Conservation (phyloP, 2,113 vertebrate genomes). For the Semnopithecus entellus region DNA sequence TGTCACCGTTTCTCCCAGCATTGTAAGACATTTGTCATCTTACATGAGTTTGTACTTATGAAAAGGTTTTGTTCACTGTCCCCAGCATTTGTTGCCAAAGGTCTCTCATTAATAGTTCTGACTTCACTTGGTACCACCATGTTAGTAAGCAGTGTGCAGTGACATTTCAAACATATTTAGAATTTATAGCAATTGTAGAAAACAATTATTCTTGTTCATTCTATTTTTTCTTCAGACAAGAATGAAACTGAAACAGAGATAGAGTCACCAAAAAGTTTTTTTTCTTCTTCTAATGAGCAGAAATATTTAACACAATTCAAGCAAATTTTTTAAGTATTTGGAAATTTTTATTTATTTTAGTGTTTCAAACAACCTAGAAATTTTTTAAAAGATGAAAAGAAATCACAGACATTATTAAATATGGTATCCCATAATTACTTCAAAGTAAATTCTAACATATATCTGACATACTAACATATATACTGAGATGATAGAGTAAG, state of each 20-base stretch:
- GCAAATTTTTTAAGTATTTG: neutral
- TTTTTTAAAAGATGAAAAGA: neutral
- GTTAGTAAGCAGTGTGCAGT: slow-evolving; percentile 41
- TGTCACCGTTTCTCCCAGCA: neutral
- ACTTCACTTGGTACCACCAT: slow-evolving; percentile 23
- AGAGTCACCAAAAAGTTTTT: neutral
- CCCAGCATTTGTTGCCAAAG: slow-evolving; percentile 50
- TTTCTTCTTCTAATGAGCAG: neutral
- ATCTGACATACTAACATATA: neutral
- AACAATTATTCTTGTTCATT: neutral
- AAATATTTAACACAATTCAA: slow-evolving; percentile 23
- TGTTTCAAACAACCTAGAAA: neutral
- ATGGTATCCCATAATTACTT: neutral
- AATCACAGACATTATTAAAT: neutral
- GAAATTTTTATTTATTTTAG: neutral
- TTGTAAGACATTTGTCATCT: neutral
- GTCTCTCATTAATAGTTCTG: slow-evolving; percentile 66
- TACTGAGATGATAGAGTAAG: neutral
- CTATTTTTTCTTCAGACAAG: neutral
- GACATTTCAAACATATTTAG: slow-evolving; percentile 67
- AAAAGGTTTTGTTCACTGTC: neutral
- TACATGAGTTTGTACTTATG: neutral
- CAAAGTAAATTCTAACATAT: neutral
- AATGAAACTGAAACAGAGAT: slow-evolving; percentile 19
- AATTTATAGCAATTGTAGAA: slow-evolving; percentile 16